These are phyloP conservation scores for Epistrophe eligans DNA, from an alignment of 2,888 invertebrate genomes.

Conservation along the genomic window DNA sequence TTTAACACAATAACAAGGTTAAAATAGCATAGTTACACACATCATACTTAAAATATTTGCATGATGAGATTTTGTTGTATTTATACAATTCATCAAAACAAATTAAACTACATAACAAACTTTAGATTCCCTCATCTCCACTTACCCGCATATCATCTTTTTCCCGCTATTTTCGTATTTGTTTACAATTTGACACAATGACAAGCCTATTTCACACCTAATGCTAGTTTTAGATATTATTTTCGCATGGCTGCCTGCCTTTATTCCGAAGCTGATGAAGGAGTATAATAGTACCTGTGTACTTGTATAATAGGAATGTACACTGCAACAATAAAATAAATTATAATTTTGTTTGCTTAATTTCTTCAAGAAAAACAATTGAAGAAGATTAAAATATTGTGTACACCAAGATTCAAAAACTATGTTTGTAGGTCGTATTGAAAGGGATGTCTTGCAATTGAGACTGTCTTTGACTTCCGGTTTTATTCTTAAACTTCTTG, in stretches of 20 bases:
- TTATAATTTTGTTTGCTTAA: neutral
- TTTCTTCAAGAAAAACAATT: too few relatives aligned
- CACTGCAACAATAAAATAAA: slow-evolving; percentile 10
- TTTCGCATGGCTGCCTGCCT: slow-evolving; percentile 51
- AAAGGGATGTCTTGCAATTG: too few relatives aligned
- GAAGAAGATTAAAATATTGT: too few relatives aligned
- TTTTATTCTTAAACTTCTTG: too few relatives aligned
- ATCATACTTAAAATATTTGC: slow-evolving; percentile 58
- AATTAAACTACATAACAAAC: slow-evolving; percentile 3
- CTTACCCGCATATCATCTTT: neutral
- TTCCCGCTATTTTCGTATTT: slow-evolving; percentile 24
- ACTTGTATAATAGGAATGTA: neutral
- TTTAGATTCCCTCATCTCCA: neutral
- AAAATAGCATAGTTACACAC: neutral
- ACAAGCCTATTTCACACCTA: slow-evolving; percentile 65
- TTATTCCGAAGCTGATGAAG: slow-evolving; percentile 19
- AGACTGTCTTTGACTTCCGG: too few relatives aligned
- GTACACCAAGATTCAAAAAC: too few relatives aligned
- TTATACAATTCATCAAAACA: slow-evolving; percentile 29
- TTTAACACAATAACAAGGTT: slow-evolving; percentile 23
- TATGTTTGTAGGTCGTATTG: too few relatives aligned
- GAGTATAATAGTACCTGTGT: neutral
- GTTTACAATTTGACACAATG: slow-evolving; percentile 57
- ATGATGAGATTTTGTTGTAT: slow-evolving; percentile 30
- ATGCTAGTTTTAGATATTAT: slow-evolving; percentile 59